Percentiles rank a stretch among this genome's conserved stretches.
phyloP scores from a whole-genome alignment of 2,888 invertebrate genomes.

The Prenolepis imparis region DNA sequence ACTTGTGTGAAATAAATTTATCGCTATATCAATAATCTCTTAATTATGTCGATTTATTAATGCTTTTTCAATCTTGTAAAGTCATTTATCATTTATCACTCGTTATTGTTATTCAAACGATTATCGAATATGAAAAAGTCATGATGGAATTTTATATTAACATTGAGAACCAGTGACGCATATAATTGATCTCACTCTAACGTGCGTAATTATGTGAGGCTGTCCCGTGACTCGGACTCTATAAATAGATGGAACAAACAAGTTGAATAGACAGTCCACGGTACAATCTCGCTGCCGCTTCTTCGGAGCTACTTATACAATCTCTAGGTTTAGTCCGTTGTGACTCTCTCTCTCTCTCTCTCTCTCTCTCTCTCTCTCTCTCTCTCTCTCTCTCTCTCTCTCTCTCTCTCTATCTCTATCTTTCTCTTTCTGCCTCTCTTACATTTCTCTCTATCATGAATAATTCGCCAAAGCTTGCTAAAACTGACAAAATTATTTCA shows the following conservation, averaged over 20 bases:
- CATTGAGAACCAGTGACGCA: constrained; percentile 56
- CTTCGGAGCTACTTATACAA: constrained; percentile 36
- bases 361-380: neutral
- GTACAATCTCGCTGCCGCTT: constrained; percentile 49
- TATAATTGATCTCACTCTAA: constrained; percentile 10
- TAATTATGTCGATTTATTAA: too few species aligned
- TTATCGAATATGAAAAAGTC: neutral
- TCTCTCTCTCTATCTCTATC: neutral
- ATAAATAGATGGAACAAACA: constrained; percentile 63
- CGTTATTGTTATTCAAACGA: neutral
- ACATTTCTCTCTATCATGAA: neutral
- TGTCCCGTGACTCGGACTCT: constrained; percentile 56
- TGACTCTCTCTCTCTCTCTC: neutral
- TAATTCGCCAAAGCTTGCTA: neutral
- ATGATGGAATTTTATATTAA: neutral
- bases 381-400: neutral
- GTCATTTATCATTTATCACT: neutral
- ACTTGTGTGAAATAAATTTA: neutral
- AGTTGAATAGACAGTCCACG: constrained; percentile 61
- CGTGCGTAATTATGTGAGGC: constrained; percentile 52
- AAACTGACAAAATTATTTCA: constrained; percentile 14
- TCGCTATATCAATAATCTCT: neutral
- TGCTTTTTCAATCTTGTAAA: neutral
- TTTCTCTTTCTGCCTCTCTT: neutral
- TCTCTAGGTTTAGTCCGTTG: constrained; percentile 28